A percentile compares a stretch with the other conserved stretches of the same genome.
Conservation (phyloP, 2,113 vertebrate species). For the Anoplopoma fimbria region DNA sequence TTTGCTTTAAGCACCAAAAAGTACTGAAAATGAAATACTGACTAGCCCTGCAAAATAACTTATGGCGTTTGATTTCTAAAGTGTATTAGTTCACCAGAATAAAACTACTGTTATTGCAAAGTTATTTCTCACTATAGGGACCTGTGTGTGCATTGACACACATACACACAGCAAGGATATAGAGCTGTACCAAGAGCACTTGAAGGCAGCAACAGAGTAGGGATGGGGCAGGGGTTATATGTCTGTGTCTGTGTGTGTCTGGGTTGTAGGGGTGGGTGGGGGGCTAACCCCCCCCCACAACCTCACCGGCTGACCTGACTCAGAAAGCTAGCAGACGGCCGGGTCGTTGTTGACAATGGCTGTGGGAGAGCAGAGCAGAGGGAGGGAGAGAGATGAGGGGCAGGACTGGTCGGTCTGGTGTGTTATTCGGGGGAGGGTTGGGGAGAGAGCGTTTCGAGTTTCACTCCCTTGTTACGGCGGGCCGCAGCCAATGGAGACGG, state of each 20-base stretch:
- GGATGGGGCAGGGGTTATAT: conserved; percentile 46
- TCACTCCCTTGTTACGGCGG: conserved; percentile 76
- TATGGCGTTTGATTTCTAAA: background rate
- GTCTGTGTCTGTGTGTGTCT: conserved; percentile 30
- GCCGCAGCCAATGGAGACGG: conserved; percentile 76
- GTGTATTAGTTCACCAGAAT: background rate
- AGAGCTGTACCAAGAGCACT: conserved; percentile 1
- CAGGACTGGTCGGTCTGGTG: conserved; percentile 56
- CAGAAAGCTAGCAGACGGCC: conserved; percentile 73
- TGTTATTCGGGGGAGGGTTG: conserved; percentile 64
- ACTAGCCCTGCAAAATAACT: background rate
- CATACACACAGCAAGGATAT: background rate
- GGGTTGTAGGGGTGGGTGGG: conserved; percentile 22
- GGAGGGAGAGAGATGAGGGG: conserved; percentile 10
- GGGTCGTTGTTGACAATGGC: conserved; percentile 77
- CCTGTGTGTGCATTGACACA: conserved; percentile 1
- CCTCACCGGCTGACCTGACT: conserved; percentile 64
- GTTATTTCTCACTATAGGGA: background rate
- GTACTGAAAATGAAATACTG: background rate
- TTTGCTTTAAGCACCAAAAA: background rate
- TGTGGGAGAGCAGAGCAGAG: conserved; percentile 53
- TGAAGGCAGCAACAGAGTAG: conserved; percentile 56
- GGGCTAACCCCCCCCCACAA: too few species aligned
- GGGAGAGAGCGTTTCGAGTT: conserved; percentile 70
- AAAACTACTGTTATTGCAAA: background rate